Evolutionary conservation across 1,140 invertebrate genomes (phyloP).

Genomic region (Bradysia coprophila): DNA sequence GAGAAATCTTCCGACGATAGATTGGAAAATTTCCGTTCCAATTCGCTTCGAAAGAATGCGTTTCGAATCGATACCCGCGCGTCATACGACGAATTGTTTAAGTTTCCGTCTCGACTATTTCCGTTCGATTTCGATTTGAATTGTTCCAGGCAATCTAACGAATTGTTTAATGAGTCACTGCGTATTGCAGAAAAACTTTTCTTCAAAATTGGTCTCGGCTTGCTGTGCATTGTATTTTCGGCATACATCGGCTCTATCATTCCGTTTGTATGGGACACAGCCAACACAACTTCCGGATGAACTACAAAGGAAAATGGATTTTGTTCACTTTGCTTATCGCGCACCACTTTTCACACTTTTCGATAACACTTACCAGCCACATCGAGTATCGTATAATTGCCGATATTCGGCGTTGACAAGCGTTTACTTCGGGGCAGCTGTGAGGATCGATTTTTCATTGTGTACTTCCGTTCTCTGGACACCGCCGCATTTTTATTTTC

Average conservation of each 20-base stretch:
- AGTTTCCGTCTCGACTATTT: neutral
- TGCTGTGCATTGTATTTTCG: neutral
- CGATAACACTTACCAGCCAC: no score
- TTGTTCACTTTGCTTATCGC: no score
- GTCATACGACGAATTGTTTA: neutral
- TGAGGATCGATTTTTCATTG: constrained; percentile 2
- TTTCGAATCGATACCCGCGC: neutral
- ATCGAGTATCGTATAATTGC: constrained; percentile 5
- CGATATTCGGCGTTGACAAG: constrained; percentile 8
- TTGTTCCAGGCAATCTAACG: neutral
- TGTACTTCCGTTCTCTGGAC: constrained; percentile 3
- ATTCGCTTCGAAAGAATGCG: neutral
- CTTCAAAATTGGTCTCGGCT: neutral
- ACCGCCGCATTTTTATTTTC: constrained; percentile 7
- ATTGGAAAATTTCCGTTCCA: neutral
- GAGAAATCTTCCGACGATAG: neutral
- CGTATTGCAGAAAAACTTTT: neutral
- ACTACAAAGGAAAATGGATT: no score
- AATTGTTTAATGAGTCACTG: neutral
- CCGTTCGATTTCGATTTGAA: neutral
- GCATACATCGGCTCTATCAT: neutral
- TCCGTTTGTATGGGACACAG: constrained; percentile 3
- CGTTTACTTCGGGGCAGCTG: constrained; percentile 7
- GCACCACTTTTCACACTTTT: no score
- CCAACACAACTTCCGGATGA: constrained; percentile 8